Percentiles rank a stretch among this genome's conserved stretches.
These are phyloP conservation scores for Neoascia interrupta DNA, from an alignment of 2,888 invertebrate genomes.

Conservation along the genomic window DNA sequence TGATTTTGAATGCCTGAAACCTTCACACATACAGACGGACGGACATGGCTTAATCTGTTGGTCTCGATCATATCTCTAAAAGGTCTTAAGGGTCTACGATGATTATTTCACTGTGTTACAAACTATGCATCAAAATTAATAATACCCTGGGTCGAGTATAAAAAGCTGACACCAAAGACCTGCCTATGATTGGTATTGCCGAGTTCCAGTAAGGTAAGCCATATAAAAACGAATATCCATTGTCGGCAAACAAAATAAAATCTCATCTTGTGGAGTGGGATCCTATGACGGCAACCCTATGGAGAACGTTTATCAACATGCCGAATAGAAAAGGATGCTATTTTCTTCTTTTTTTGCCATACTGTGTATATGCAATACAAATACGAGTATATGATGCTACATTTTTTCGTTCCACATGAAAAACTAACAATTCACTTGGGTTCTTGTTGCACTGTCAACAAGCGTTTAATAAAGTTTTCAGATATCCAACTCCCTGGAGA, in stretches of 20 bases:
- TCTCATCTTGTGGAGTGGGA: constrained; percentile 41
- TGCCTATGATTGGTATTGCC: constrained; percentile 14
- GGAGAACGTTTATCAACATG: constrained; percentile 17
- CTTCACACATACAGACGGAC: too few species aligned
- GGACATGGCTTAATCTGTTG: too few species aligned
- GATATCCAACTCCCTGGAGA: constrained; percentile 11
- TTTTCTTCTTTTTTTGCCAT: not conserved
- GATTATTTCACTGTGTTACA: too few species aligned
- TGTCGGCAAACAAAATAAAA: constrained; percentile 38
- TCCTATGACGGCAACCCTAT: not conserved
- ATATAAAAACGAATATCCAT: constrained; percentile 16
- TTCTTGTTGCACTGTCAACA: constrained; percentile 54
- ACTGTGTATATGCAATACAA: too few species aligned
- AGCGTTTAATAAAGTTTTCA: constrained; percentile 58
- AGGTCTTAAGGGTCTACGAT: too few species aligned
- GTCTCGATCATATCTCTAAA: too few species aligned
- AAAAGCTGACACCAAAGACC: too few species aligned
- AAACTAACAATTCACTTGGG: constrained; percentile 20
- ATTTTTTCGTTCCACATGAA: constrained; percentile 12
- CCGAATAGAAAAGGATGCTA: not conserved
- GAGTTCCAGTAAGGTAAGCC: constrained; percentile 1
- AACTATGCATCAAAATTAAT: too few species aligned
- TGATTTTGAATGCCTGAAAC: too few species aligned
- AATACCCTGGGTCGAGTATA: too few species aligned
- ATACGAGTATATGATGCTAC: constrained; percentile 15